Percentiles rank a stretch among this genome's conserved stretches.
phyloP scores from a whole-genome alignment of 2,113 vertebrate genomes.

The Sakesphorus luctuosus region DNA sequence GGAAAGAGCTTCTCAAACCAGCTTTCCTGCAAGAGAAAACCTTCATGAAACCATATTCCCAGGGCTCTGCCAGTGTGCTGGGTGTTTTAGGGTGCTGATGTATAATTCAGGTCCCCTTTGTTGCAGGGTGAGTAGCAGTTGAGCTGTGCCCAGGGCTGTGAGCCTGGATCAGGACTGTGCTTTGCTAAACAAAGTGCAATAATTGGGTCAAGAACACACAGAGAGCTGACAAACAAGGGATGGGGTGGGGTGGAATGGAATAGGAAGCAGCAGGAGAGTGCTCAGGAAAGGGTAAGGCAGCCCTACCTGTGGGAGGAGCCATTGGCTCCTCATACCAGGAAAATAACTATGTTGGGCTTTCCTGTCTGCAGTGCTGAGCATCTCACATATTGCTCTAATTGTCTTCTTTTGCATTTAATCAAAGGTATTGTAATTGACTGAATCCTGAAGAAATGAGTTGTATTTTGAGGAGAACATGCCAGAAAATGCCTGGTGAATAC shows the following conservation, averaged over 20 bases:
- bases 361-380: background rate
- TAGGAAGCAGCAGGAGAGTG: background rate
- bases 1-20: background rate
- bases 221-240: background rate
- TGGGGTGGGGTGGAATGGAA: background rate
- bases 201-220: background rate
- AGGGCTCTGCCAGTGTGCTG: background rate
- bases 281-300: background rate
- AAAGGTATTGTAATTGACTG: background rate
- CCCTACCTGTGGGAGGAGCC: background rate
- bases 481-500: background rate
- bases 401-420: background rate
- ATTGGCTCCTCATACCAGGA: background rate
- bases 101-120: conserved; percentile 14
- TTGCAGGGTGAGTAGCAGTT: background rate
- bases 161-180: background rate
- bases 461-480: background rate
- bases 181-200: background rate
- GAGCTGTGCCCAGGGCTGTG: background rate
- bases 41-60: background rate
- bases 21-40: background rate
- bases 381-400: background rate
- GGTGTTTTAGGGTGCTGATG: background rate
- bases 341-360: background rate
- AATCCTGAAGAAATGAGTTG: background rate